Base-by-base conservation (phyloP, 1,140 invertebrate species). In the Solenopsis invicta region DNA sequence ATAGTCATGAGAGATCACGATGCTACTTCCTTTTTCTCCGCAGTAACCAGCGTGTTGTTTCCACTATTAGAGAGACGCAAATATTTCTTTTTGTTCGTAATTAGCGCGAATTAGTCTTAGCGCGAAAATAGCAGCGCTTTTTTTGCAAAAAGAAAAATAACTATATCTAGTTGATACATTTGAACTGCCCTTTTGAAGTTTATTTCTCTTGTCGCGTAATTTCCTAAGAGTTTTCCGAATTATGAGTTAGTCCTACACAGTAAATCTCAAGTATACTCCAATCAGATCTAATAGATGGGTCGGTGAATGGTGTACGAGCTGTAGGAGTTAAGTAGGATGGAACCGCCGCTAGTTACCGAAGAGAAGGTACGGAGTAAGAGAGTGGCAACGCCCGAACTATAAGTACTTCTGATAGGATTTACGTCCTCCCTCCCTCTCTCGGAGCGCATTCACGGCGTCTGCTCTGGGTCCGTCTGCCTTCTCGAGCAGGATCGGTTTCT, bases 361-460 rank as follows among this genome's bases (percentile, higher is more conserved):
- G 81, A 86, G 71, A 87, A 84, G 76, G 52, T 75, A 88, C 59
- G 56, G 69, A 84, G 89, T 74, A 87, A 91, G 93, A 87, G 89
- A 89, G 89, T 89, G 91, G 90, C 89, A 91, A 90, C 72, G 89
- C 91, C 21, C 90, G 89, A 94, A 94, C 93, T 94, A 92, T 94
- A 94, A 94, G 94, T 94, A 94, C 93, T 93, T 92, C 85, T 93
- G 94, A 94, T 94, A 94, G 94, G 93, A 94, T 94, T 94, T 94
- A 93, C 88, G 90, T 81, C 13, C 10, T 69, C 45, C 50, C 8
- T 85, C 78, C 34, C n/a, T 62, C 13, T 86, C 76, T 77, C 87
- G 71, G 21, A 72, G 81, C 71, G 88, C 66, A 80, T 91, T 87
- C 85, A 77, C 82, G 91, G 85, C 89, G 89, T 93, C 91, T 91